These are phyloP conservation scores for Acrobeloides nanus DNA, from an alignment of 2,888 invertebrate species.

Conservation along the genomic window DNA sequence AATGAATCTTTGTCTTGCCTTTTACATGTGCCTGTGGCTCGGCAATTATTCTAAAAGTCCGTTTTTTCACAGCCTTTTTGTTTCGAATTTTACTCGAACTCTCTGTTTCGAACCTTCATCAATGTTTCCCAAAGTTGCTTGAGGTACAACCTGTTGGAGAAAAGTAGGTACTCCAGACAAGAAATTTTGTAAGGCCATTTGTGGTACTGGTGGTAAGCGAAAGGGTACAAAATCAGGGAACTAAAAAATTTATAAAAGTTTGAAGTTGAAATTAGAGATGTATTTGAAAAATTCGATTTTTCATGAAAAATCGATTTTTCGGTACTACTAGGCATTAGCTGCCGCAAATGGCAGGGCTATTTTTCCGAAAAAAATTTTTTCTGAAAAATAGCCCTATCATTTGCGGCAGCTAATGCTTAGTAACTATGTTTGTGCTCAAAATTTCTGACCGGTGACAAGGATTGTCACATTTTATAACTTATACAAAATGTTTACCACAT, in stretches of 20 bases:
- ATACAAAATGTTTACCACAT: constrained; percentile 9
- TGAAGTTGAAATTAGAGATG: constrained; percentile 1
- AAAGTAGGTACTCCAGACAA: constrained; percentile 21
- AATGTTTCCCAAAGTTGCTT: not conserved
- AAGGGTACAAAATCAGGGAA: constrained; percentile 28
- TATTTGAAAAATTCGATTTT: not conserved
- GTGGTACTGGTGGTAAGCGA: constrained; percentile 27
- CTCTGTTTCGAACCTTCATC: constrained; percentile 1
- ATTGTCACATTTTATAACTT: no score
- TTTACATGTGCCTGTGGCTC: constrained; percentile 10
- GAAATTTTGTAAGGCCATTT: constrained; percentile 15
- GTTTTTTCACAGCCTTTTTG: constrained; percentile 1
- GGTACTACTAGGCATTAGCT: no score
- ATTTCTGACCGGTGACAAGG: not conserved
- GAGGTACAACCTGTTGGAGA: constrained; percentile 9
- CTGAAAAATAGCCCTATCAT: no score
- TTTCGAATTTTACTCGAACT: constrained; percentile 1
- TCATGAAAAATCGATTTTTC: no score
- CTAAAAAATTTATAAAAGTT: constrained; percentile 5
- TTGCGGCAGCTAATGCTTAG: no score
- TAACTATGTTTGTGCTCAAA: constrained; percentile 16
- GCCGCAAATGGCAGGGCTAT: no score
- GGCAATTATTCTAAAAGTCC: constrained; percentile 5
- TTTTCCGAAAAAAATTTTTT: no score
- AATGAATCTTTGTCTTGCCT: constrained; percentile 23